phyloP scores from a whole-genome alignment of 2,888 invertebrate genomes.

The Leptothorax acervorum region DNA sequence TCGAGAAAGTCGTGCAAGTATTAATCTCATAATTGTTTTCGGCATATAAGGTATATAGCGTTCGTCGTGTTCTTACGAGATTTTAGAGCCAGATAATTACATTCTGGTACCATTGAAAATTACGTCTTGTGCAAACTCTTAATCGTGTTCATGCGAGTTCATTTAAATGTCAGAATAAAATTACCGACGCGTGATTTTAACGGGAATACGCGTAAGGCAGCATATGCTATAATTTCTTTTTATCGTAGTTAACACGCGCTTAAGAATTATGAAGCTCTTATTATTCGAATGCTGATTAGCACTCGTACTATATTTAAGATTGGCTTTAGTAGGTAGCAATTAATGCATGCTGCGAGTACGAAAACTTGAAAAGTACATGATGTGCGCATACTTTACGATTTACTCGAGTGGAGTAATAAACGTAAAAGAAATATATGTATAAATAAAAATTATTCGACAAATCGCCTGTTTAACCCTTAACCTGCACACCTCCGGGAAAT shows the following conservation, averaged over 20 bases:
- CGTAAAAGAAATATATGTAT: slow-evolving; percentile 19
- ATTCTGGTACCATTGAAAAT: slow-evolving; percentile 40
- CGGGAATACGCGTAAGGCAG: background rate
- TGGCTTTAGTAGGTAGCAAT: slow-evolving; percentile 23
- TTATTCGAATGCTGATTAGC: background rate
- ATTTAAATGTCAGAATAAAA: slow-evolving; percentile 27
- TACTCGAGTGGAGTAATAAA: slow-evolving; percentile 47
- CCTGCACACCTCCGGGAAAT: too few relatives aligned
- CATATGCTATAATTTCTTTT: slow-evolving; percentile 3
- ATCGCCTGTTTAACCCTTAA: slow-evolving; percentile 43
- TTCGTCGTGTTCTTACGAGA: slow-evolving; percentile 43
- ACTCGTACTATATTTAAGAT: slow-evolving; percentile 17
- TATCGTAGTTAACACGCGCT: background rate
- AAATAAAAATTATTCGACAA: slow-evolving; percentile 31
- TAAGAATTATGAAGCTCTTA: background rate
- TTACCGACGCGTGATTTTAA: slow-evolving; percentile 21
- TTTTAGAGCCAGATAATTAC: slow-evolving; percentile 47
- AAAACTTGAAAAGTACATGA: slow-evolving; percentile 45
- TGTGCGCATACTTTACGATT: slow-evolving; percentile 19
- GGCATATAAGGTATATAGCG: slow-evolving; percentile 49
- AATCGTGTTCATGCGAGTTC: slow-evolving; percentile 53
- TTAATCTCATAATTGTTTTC: slow-evolving; percentile 64
- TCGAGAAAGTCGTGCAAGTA: slow-evolving; percentile 51
- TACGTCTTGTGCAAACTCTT: slow-evolving; percentile 45
- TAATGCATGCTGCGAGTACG: slow-evolving; percentile 14